Percentiles rank a stretch among this genome's conserved stretches.
Conservation (phyloP, 2,888 invertebrate genomes). For the Acleris sparsana region DNA sequence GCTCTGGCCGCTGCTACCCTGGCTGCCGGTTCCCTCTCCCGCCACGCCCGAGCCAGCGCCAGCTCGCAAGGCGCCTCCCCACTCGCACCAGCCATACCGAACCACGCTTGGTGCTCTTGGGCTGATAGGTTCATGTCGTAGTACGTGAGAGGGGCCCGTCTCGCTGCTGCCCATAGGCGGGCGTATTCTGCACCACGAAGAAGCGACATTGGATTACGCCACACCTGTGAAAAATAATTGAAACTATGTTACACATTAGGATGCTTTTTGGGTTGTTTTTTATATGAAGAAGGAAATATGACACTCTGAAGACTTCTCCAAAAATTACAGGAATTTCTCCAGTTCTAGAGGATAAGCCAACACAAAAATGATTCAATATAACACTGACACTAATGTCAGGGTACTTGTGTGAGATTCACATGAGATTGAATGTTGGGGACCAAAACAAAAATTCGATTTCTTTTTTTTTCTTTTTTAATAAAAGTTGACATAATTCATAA, state of each 20-base stretch:
- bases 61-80: slow-evolving; percentile 55
- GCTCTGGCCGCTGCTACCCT: slow-evolving; percentile 95
- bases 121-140: slow-evolving; percentile 99
- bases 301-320: too few species aligned
- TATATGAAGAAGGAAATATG: too few species aligned
- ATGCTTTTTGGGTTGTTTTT: too few species aligned
- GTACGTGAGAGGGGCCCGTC: slow-evolving; percentile 97
- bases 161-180: slow-evolving; percentile 95
- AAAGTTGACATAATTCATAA: too few species aligned
- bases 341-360: too few species aligned
- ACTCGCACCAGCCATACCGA: slow-evolving; percentile 24
- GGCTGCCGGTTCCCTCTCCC: slow-evolving; percentile 95
- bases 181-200: slow-evolving; percentile 98
- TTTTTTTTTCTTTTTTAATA: too few species aligned
- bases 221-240: slow-evolving; percentile 86
- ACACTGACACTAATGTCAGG: too few species aligned
- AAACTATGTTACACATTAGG: neutral
- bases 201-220: slow-evolving; percentile 97
- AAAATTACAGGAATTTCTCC: too few species aligned
- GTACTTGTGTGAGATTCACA: too few species aligned
- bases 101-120: slow-evolving; percentile 98
- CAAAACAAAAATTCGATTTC: too few species aligned
- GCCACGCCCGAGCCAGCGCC: slow-evolving; percentile 96
- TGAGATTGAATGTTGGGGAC: too few species aligned
- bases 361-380: too few species aligned